These are phyloP conservation scores for Hyposoter didymator DNA, from an alignment of 2,888 invertebrate species.

Conservation along the genomic window DNA sequence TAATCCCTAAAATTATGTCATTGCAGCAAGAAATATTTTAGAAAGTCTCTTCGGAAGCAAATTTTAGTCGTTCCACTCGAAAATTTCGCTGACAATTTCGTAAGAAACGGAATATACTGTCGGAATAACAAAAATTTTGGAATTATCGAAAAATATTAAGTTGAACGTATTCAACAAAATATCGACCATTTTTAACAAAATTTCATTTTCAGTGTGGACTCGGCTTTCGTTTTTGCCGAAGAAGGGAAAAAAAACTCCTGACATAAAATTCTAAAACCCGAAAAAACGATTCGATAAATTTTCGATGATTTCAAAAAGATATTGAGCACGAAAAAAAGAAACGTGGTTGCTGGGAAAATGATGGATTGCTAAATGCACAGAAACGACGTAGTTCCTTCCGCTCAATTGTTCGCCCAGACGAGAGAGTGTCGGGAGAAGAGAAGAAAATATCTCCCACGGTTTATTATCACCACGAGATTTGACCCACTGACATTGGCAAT, in stretches of 20 bases:
- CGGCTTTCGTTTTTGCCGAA: neutral
- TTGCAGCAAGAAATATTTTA: too few relatives aligned
- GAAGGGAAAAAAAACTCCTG: neutral
- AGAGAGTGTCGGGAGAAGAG: slow-evolving; percentile 19
- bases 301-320: neutral
- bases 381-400: slow-evolving; percentile 46
- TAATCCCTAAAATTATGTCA: too few relatives aligned
- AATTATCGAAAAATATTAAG: too few relatives aligned
- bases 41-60: too few relatives aligned
- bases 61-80: too few relatives aligned
- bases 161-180: too few relatives aligned
- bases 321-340: slow-evolving; percentile 10
- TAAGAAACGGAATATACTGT: too few relatives aligned
- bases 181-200: too few relatives aligned
- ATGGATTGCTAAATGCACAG: neutral
- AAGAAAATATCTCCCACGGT: slow-evolving; percentile 42
- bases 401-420: slow-evolving; percentile 48
- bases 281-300: neutral
- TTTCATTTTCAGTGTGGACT: too few relatives aligned
- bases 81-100: too few relatives aligned
- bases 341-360: neutral
- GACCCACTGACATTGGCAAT: slow-evolving; percentile 69
- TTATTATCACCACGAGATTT: slow-evolving; percentile 53
- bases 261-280: neutral
- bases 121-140: too few relatives aligned